These are phyloP conservation scores for Pseudochaenichthys georgianus DNA, from an alignment of 2,797 vertebrate species.

Conservation along the genomic window DNA sequence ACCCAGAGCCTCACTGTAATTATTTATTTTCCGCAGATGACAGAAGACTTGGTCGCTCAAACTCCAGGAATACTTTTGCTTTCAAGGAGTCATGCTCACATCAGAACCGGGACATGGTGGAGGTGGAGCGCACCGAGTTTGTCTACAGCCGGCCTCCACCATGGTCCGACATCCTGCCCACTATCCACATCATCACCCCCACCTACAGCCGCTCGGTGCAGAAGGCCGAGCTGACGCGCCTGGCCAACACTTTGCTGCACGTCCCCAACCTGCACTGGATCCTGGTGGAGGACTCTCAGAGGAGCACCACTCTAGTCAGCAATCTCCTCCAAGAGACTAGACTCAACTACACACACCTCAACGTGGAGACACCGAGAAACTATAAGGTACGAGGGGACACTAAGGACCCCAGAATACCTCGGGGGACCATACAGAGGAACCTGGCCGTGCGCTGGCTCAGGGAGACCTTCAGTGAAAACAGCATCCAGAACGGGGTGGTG, in stretches of 20 bases:
- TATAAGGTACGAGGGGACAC: conserved; percentile 74
- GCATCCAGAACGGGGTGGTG: conserved; percentile 86
- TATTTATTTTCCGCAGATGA: conserved; percentile 62
- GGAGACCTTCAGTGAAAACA: conserved; percentile 74
- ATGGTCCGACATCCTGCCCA: conserved; percentile 79
- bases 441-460: conserved; percentile 85
- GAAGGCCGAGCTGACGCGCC: conserved; percentile 86
- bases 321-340: conserved; percentile 76
- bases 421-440: conserved; percentile 87
- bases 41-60: conserved; percentile 52
- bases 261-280: conserved; percentile 87
- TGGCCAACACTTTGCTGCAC: conserved; percentile 86
- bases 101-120: conserved; percentile 68
- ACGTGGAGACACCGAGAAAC: conserved; percentile 80
- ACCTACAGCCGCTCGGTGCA: conserved; percentile 85
- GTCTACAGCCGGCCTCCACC: conserved; percentile 78
- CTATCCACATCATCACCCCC: conserved; percentile 84
- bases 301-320: conserved; percentile 74
- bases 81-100: conserved; percentile 71
- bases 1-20: conserved; percentile 20
- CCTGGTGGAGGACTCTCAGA: conserved; percentile 83
- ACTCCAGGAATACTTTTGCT: conserved; percentile 62
- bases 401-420: conserved; percentile 76
- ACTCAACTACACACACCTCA: conserved; percentile 86
- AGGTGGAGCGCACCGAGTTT: conserved; percentile 75